Conservation (phyloP, 2,113 vertebrate genomes). For the Dendropsophus ebraccatus region DNA sequence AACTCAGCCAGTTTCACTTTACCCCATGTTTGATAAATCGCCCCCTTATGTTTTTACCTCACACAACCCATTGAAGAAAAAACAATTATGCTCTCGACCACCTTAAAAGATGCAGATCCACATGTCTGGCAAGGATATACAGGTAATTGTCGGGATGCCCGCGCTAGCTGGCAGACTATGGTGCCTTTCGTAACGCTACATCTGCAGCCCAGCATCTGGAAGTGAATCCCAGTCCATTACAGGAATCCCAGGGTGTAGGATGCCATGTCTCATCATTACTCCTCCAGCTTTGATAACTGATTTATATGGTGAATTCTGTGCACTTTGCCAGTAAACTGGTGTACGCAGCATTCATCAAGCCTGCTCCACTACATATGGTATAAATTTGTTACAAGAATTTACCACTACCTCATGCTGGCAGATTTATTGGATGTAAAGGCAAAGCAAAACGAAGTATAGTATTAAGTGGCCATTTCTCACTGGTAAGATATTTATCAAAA, state of each 20-base stretch:
- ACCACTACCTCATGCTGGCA: not conserved
- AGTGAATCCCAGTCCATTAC: not conserved
- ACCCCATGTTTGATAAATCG: too few relatives aligned
- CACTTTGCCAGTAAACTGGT: not conserved
- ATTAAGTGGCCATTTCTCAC: not conserved
- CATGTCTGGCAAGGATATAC: not conserved
- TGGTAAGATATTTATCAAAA: too few relatives aligned
- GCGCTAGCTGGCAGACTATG: not conserved
- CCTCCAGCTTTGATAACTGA: not conserved
- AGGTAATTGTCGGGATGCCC: not conserved
- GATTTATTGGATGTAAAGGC: not conserved
- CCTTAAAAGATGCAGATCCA: not conserved
- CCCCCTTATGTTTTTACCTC: not conserved
- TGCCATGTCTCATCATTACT: conserved; percentile 1
- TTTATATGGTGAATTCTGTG: not conserved
- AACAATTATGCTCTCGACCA: too few relatives aligned
- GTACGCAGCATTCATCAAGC: not conserved
- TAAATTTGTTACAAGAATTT: conserved; percentile 8
- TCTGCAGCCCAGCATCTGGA: not conserved
- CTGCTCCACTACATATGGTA: not conserved
- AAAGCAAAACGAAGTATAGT: not conserved
- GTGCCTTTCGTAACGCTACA: not conserved
- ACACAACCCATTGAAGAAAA: not conserved
- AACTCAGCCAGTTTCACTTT: too few relatives aligned
- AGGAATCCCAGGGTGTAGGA: not conserved